Evolutionary conservation across 2,888 invertebrate genomes (phyloP), one percentile per base, ranked within the genome.

Genomic region (Carpatolechia fugitivella): DNA sequence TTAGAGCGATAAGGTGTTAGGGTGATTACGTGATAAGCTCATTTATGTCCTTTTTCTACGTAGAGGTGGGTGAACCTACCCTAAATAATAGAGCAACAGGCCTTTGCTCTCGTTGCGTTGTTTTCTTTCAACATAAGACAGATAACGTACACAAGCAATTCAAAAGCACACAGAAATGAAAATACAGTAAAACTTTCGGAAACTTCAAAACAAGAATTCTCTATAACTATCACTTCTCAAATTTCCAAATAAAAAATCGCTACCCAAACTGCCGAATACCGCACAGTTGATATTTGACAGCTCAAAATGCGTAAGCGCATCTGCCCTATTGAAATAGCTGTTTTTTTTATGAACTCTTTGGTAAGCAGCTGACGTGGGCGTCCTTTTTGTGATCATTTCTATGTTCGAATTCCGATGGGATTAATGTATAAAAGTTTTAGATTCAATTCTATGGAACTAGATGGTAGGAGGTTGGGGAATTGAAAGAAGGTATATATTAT

Each of bases 281-380:
- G 48, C 56, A 68, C 73, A 73, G 72, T 70, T 73, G 73, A 71
- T 62, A 64, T 60, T 59, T 68, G 66, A 66, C 66, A 70, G 62
- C 60, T 66, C 68, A 68, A 64, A 68, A 59, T 58, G 61, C 57
- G 57, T 30, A 44, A 40, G 60, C 62, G 64, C 77, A 77, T 76
- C 77, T 77, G 77, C 63, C 66, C 61, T 60, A 69, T 69, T 70
- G 66, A 70, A 48, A 41, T 20, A 20, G 40, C 20, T 10, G 40
- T 41, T 41, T 41, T 41, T 41, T 24, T 24, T 24, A 24, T 4
- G 24, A 24, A 24, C 53, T 30, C 8, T 41, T 41, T 16, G 18
- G 18, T 18, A 14, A 55, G 59, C 69, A 70, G 70, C 70, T 70
- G 71, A 69, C 58, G 67, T 55, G 51, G 52, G 52, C 41, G 48